Base-by-base conservation (phyloP, 1,140 invertebrate species). In the Protaetia brevitarsis region DNA sequence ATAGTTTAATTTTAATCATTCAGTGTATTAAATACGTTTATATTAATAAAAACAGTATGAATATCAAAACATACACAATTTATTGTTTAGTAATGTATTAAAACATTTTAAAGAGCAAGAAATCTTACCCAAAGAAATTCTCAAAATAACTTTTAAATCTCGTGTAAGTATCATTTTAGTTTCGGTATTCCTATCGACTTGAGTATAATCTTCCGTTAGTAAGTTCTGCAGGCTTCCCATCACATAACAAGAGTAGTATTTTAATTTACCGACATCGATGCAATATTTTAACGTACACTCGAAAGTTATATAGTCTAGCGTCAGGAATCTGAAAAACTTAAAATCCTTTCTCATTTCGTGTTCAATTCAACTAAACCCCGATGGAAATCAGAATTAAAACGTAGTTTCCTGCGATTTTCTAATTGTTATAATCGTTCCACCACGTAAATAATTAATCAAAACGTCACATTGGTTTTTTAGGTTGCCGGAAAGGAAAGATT, bases 311-410 rank as follows among this genome's bases (percentile, higher is more conserved):
- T 51, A 51, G 41, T 51, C 19, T 51, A 51, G 41, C 41, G 19
- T 23, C 73, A 73, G 71, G 73, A 76, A 74, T 76, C 72, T 71
- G 72, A 75, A 75, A 75, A 75, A 74, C 73, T n/a, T 65, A 34
- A 73, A 73, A 76, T 74, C 74, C 73, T 74, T 76, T 74, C 71
- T 74, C 74, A 71, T 76, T 76, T 67, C 73, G 69, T 70, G 69
- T 72, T 76, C 74, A 76, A 76, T 73, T 76, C 74, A 66, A 67
- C 67, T 71, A 74, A 76, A 72, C 72, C 74, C 74, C 74, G 72
- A 73, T 70, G 74, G 74, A 76, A 76, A 76, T 76, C 74, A 76
- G 72, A 76, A 76, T 76, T 76, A 76, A 76, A 76, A 76, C 74
- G 72, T 72, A 74, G 73, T 74, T 75, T 76, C 72, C 72, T 73